Conservation (phyloP, 2,888 invertebrate species). For the Plemyria rubiginata region DNA sequence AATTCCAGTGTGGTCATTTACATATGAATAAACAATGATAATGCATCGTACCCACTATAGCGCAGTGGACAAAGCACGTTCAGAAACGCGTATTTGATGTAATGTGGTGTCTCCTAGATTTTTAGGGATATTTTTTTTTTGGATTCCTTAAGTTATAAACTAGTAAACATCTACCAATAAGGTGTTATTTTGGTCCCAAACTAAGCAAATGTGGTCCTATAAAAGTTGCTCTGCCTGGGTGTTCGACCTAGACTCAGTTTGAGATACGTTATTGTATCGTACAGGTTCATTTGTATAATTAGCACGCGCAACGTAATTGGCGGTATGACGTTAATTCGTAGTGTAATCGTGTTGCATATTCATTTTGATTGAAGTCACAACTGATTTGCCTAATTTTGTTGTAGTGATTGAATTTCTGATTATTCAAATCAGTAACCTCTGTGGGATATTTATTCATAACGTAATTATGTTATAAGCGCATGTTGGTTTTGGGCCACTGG, state of each 20-base stretch:
- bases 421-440: constrained; percentile 4
- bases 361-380: constrained; percentile 30
- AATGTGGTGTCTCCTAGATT: background rate
- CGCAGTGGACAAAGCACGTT: background rate
- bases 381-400: constrained; percentile 25
- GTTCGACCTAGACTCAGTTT: background rate
- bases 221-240: no score
- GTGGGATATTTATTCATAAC: background rate
- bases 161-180: no score
- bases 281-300: constrained; percentile 44
- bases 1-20: constrained; percentile 53
- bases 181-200: no score
- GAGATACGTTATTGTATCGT: background rate
- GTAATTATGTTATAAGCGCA: background rate
- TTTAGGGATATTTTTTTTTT: background rate
- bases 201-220: no score
- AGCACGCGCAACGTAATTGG: constrained; percentile 46
- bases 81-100: background rate
- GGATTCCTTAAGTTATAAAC: no score
- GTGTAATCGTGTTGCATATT: constrained; percentile 41
- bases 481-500: background rate
- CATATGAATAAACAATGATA: constrained; percentile 61
- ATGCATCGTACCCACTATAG: constrained; percentile 5
- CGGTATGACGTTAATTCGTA: constrained; percentile 39
- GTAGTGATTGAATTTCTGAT: constrained; percentile 22